Evolutionary conservation across 2,113 vertebrate species (phyloP).

Genomic region (Pundamilia nyererei): DNA sequence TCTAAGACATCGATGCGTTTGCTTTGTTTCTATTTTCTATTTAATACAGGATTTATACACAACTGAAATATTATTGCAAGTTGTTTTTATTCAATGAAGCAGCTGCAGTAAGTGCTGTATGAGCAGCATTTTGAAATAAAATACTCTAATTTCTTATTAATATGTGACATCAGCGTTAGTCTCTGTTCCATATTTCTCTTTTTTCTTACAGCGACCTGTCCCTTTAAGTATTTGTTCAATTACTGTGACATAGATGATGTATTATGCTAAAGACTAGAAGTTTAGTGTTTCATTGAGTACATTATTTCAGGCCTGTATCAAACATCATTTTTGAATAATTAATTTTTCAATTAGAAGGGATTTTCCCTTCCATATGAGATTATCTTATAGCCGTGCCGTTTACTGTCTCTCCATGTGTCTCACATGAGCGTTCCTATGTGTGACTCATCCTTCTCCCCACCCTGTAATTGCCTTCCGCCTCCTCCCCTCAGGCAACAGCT

Average conservation of each 20-base stretch:
- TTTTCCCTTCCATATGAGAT: not conserved
- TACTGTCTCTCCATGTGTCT: not conserved
- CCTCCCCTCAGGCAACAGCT: constrained; percentile 80
- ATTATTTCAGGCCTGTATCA: not conserved
- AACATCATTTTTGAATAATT: not conserved
- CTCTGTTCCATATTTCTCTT: not conserved
- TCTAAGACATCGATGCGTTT: rapidly evolving
- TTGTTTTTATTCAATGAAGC: not conserved
- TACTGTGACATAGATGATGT: not conserved
- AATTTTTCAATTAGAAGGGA: not conserved
- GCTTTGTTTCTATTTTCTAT: not conserved
- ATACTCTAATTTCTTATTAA: not conserved
- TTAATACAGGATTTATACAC: not conserved
- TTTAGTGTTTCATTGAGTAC: not conserved
- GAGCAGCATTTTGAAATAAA: not conserved
- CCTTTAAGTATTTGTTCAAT: not conserved
- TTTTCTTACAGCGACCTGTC: not conserved
- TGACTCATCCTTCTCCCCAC: constrained; percentile 10
- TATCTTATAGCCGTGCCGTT: not conserved
- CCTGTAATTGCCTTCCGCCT: not conserved
- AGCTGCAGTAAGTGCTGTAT: not conserved
- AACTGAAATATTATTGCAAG: not conserved
- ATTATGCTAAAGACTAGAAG: not conserved
- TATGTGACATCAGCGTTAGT: not conserved
- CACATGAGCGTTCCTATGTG: not conserved